A percentile compares a stretch with the other conserved stretches of the same genome.
Evolutionary conservation across 2,113 vertebrate species (phyloP).

Genomic region (Morone chrysops): DNA sequence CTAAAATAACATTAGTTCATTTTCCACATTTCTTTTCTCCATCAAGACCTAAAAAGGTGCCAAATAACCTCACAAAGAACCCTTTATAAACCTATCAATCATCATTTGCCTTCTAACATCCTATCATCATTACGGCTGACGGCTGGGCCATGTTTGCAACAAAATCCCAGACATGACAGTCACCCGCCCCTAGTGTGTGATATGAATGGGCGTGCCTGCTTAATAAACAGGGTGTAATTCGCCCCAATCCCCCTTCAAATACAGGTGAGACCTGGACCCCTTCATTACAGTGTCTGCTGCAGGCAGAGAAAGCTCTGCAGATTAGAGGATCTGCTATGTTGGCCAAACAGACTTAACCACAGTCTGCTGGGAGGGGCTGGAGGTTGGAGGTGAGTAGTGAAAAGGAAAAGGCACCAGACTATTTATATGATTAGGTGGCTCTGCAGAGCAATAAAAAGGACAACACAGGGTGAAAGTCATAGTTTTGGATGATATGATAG

Average conservation of each 20-base stretch:
- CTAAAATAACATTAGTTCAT: slow-evolving; percentile 51
- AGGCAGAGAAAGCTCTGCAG: slow-evolving; percentile 60
- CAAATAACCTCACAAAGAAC: slow-evolving; percentile 48
- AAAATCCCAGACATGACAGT: slow-evolving; percentile 36
- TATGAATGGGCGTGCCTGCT: slow-evolving; percentile 39
- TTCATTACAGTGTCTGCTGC: slow-evolving; percentile 73
- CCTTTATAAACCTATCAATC: slow-evolving; percentile 55
- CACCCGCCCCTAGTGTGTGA: slow-evolving; percentile 30
- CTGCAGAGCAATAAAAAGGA: slow-evolving; percentile 34
- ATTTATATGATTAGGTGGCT: slow-evolving; percentile 54
- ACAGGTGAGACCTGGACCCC: slow-evolving; percentile 63
- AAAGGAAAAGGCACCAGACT: slow-evolving; percentile 34
- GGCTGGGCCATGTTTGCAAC: not conserved
- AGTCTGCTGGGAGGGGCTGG: slow-evolving; percentile 44
- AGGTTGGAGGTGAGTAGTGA: slow-evolving; percentile 41
- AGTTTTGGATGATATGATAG: slow-evolving; percentile 4
- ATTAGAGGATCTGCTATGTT: slow-evolving; percentile 76
- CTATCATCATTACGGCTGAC: slow-evolving; percentile 22
- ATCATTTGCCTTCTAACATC: slow-evolving; percentile 35
- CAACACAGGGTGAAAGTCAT: slow-evolving; percentile 11
- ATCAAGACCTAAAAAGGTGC: slow-evolving; percentile 12
- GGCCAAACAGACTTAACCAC: slow-evolving; percentile 67
- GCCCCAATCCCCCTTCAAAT: slow-evolving; percentile 42
- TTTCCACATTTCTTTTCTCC: slow-evolving; percentile 29
- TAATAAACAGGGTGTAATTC: slow-evolving; percentile 64